A percentile compares a stretch with the other conserved stretches of the same genome.
Evolutionary conservation across 2,888 invertebrate species (phyloP).

Genomic region (Siphonodentalium dalli): DNA sequence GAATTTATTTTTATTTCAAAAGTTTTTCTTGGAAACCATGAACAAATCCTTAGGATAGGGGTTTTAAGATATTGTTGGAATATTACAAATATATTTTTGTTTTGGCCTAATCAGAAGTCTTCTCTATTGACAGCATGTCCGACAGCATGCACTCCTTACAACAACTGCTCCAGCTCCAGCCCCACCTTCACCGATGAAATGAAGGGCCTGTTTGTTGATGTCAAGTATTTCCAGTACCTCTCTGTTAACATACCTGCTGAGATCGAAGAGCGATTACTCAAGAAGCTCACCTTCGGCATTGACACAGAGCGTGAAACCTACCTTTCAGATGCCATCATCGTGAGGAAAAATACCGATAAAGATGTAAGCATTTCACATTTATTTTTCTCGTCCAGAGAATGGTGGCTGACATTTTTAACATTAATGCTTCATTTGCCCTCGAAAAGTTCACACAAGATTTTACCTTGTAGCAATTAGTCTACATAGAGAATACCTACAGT

Average conservation of each 20-base stretch:
- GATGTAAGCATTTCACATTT: conserved; percentile 29
- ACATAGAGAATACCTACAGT: too few species aligned
- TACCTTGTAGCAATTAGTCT: too few species aligned
- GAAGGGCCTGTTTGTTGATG: conserved; percentile 45
- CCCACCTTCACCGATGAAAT: conserved; percentile 21
- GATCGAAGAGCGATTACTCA: conserved; percentile 43
- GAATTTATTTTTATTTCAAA: too few species aligned
- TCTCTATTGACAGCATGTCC: conserved; percentile 38
- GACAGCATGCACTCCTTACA: conserved; percentile 32
- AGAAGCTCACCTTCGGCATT: conserved; percentile 43
- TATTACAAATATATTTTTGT: too few species aligned
- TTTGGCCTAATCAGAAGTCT: too few species aligned
- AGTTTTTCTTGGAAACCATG: too few species aligned
- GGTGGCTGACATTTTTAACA: neutral
- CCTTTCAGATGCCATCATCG: conserved; percentile 43
- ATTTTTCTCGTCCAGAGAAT: neutral
- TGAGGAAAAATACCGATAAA: conserved; percentile 47
- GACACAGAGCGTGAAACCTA: conserved; percentile 42
- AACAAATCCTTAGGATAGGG: too few species aligned
- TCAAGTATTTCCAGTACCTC: conserved; percentile 49
- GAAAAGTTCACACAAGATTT: too few species aligned
- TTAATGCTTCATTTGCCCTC: too few species aligned
- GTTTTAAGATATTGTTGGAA: too few species aligned
- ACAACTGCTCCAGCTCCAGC: conserved; percentile 29
- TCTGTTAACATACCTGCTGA: conserved; percentile 39